Conservation (phyloP, 1,140 invertebrate genomes). For the Neoseiulus cucumeris region DNA sequence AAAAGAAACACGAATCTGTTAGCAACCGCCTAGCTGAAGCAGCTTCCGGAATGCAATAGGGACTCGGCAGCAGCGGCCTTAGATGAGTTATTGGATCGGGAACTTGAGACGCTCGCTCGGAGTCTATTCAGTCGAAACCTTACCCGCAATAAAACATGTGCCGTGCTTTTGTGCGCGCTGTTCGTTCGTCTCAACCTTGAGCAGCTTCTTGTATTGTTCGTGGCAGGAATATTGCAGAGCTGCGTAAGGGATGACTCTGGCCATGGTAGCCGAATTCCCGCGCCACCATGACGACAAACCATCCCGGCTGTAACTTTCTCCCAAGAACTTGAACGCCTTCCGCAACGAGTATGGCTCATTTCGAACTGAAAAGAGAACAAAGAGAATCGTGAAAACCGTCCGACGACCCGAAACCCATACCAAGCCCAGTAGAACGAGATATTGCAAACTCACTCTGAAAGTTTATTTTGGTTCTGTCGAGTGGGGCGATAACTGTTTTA, state of each 20-base stretch:
- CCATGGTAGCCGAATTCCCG: constrained; percentile 95
- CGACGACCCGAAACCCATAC: too few species aligned
- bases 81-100: too few species aligned
- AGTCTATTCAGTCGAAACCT: neutral
- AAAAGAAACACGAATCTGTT: too few species aligned
- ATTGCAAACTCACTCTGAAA: constrained; percentile 48
- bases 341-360: constrained; percentile 54
- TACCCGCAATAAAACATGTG: neutral
- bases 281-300: constrained; percentile 68
- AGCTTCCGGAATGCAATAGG: too few species aligned
- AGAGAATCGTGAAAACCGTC: neutral
- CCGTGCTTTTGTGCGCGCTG: neutral
- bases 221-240: constrained; percentile 91
- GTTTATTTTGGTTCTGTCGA: constrained; percentile 94
- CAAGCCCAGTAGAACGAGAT: constrained; percentile 9
- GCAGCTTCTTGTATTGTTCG: constrained; percentile 76
- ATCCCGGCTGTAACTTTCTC: constrained; percentile 22
- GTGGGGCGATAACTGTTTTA: constrained; percentile 84
- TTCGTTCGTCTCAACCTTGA: constrained; percentile 39
- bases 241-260: constrained; percentile 83
- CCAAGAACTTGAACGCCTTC: constrained; percentile 56
- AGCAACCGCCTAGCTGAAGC: too few species aligned
- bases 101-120: neutral
- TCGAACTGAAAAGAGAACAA: constrained; percentile 25
- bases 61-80: too few species aligned